phyloP scores from a whole-genome alignment of 2,888 invertebrate species.

The Meghimatium bilineatum region DNA sequence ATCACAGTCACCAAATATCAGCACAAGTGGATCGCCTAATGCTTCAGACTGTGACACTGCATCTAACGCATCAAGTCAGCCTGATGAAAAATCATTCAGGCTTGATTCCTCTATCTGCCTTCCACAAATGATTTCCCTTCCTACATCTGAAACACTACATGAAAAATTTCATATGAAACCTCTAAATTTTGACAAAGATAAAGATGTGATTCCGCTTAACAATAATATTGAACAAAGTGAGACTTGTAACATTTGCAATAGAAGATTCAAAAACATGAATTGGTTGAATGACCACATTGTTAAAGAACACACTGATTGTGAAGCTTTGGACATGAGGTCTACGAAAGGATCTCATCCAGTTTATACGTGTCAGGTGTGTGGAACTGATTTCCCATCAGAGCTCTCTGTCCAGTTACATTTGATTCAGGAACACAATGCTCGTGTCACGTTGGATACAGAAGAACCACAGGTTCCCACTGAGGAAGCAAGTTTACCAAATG shows the following conservation, averaged over 20 bases:
- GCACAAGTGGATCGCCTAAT: slow-evolving; percentile 62
- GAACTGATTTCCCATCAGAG: slow-evolving; percentile 75
- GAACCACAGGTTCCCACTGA: slow-evolving; percentile 51
- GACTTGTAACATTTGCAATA: slow-evolving; percentile 67
- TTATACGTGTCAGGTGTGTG: slow-evolving; percentile 75
- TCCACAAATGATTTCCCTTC: slow-evolving; percentile 50
- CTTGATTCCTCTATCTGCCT: slow-evolving; percentile 35
- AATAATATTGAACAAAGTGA: slow-evolving; percentile 60
- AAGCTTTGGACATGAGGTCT: slow-evolving; percentile 57
- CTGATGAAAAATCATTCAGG: slow-evolving; percentile 55
- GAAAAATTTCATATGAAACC: slow-evolving; percentile 30
- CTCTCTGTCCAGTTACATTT: slow-evolving; percentile 78
- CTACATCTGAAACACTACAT: slow-evolving; percentile 38
- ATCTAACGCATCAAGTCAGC: slow-evolving; percentile 67
- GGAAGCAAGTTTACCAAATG: slow-evolving; percentile 50
- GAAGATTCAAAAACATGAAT: slow-evolving; percentile 66
- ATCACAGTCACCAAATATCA: slow-evolving; percentile 62
- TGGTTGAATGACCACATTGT: slow-evolving; percentile 69
- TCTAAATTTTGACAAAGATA: slow-evolving; percentile 29
- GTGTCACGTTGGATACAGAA: slow-evolving; percentile 69
- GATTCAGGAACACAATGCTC: slow-evolving; percentile 77
- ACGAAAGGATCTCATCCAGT: slow-evolving; percentile 35
- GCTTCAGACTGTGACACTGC: slow-evolving; percentile 68
- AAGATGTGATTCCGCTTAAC: slow-evolving; percentile 47
- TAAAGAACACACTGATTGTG: slow-evolving; percentile 64